Evolutionary conservation across 2,113 vertebrate genomes (phyloP).

Genomic region (Grammomys dolichurus): DNA sequence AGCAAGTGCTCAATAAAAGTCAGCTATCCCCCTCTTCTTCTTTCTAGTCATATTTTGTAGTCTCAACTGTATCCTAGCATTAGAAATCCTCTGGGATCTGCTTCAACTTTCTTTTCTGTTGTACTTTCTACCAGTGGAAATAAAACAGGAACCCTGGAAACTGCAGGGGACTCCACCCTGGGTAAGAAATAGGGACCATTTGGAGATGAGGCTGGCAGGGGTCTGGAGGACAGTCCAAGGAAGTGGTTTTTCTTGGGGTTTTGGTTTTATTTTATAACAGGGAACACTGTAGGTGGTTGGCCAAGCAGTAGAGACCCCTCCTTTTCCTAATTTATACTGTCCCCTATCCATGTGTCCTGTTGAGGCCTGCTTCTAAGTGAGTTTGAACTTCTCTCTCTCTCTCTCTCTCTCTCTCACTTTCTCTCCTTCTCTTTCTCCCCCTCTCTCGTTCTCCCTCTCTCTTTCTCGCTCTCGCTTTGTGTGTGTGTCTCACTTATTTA

Average conservation of each 20-base stretch:
- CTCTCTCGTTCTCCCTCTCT: too few relatives aligned
- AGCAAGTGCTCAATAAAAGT: neutral
- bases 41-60: neutral
- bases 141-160: neutral
- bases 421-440: too few relatives aligned
- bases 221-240: neutral
- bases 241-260: neutral
- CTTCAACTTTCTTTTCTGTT: neutral
- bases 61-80: neutral
- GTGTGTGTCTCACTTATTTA: too few relatives aligned
- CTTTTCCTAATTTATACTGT: neutral
- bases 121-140: neutral
- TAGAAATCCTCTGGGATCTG: neutral
- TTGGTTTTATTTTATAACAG: neutral
- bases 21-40: neutral
- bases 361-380: neutral
- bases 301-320: neutral
- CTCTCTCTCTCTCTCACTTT: too few relatives aligned
- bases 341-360: accelerated
- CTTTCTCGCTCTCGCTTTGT: too few relatives aligned
- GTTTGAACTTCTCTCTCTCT: neutral
- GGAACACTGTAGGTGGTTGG: neutral
- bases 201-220: neutral
- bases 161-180: accelerated
- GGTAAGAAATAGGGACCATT: neutral